phyloP scores from a whole-genome alignment of 2,797 vertebrate species.

The Petrocephalus sullivani region DNA sequence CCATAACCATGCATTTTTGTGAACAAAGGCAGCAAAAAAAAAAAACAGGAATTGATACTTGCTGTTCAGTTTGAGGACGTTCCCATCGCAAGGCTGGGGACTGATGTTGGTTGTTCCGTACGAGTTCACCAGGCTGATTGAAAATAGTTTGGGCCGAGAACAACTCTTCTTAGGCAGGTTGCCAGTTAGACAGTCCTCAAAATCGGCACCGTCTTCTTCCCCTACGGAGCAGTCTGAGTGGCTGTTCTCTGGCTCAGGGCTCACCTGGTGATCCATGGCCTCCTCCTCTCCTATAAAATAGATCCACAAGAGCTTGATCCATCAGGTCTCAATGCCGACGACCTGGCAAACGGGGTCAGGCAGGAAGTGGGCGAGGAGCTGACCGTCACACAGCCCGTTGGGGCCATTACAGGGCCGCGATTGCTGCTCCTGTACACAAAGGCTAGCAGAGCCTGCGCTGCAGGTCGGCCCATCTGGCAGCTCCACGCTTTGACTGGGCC shows the following conservation, averaged over 20 bases:
- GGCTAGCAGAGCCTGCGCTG: constrained; percentile 60
- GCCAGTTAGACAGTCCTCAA: constrained; percentile 59
- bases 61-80: constrained; percentile 84
- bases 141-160: constrained; percentile 70
- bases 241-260: constrained; percentile 71
- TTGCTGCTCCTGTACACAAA: constrained; percentile 50
- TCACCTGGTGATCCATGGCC: constrained; percentile 91
- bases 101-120: constrained; percentile 91
- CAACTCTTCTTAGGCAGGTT: constrained; percentile 41
- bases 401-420: constrained; percentile 72
- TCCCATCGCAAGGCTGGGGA: constrained; percentile 78
- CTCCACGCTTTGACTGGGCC: constrained; percentile 45
- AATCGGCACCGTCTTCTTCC: constrained; percentile 51
- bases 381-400: constrained; percentile 75
- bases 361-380: constrained; percentile 22
- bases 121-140: constrained; percentile 89
- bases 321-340: not conserved
- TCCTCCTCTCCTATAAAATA: constrained; percentile 73
- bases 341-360: not conserved
- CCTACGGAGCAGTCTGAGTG: constrained; percentile 69
- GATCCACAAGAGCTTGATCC: constrained; percentile 1
- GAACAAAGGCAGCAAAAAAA: not conserved
- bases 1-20: not conserved
- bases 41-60: constrained; percentile 38
- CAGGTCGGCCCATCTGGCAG: constrained; percentile 61